phyloP scores from a whole-genome alignment of 2,113 vertebrate species.

The Marcusenius ussheri region DNA sequence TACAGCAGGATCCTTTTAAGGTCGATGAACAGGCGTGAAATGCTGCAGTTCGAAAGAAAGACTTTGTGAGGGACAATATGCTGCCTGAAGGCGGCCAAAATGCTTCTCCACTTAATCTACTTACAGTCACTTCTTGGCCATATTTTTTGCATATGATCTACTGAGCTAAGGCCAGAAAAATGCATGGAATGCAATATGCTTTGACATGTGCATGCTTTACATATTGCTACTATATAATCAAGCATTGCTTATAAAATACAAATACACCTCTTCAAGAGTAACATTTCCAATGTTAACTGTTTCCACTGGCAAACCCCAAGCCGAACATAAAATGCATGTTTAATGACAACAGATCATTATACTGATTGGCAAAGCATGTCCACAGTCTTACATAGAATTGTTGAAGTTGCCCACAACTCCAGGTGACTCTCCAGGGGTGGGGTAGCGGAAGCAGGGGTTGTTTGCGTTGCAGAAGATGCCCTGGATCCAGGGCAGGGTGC shows the following conservation, averaged over 20 bases:
- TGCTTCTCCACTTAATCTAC: not conserved
- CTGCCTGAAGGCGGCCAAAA: not conserved
- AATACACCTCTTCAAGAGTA: not conserved
- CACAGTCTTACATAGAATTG: slow-evolving; percentile 82
- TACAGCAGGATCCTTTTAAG: slow-evolving; percentile 84
- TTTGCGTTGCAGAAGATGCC: slow-evolving; percentile 97
- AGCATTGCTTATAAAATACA: not conserved
- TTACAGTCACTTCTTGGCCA: not conserved
- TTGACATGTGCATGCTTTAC: not conserved
- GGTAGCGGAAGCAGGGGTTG: slow-evolving; percentile 91
- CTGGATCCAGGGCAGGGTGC: slow-evolving; percentile 92
- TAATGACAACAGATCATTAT: not conserved
- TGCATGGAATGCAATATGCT: not conserved
- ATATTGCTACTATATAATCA: not conserved
- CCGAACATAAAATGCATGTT: not conserved
- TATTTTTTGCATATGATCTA: not conserved
- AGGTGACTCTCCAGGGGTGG: slow-evolving; percentile 88
- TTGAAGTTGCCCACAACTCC: slow-evolving; percentile 94
- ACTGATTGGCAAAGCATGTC: not conserved
- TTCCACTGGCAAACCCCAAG: not conserved
- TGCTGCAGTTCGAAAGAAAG: slow-evolving; percentile 50
- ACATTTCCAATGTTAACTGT: not conserved
- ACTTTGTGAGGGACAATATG: not conserved
- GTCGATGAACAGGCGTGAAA: slow-evolving; percentile 85
- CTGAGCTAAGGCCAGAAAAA: not conserved